phyloP scores from a whole-genome alignment of 2,113 vertebrate species.

The Microtus pennsylvanicus region DNA sequence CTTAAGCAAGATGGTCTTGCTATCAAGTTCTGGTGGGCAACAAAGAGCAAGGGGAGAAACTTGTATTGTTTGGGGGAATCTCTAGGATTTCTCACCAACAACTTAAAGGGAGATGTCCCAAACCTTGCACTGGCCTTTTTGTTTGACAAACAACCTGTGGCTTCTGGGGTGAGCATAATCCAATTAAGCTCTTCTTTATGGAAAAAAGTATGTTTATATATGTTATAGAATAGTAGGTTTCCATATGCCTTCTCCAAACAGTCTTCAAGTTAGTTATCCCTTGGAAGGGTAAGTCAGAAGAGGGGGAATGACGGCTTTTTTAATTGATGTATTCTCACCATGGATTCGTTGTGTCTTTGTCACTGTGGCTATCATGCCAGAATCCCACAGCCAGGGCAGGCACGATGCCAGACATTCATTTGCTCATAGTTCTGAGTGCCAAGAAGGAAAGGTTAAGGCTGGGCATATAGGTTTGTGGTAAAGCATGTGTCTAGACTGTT shows the following conservation, averaged over 20 bases:
- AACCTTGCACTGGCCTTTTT: background rate
- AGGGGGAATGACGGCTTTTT: background rate
- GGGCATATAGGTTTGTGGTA: background rate
- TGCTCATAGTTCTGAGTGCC: background rate
- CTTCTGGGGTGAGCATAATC: background rate
- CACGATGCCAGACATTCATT: background rate
- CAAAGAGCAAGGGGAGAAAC: background rate
- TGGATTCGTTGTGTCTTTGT: background rate
- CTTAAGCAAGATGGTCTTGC: background rate
- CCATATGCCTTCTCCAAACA: background rate
- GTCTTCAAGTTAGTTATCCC: background rate
- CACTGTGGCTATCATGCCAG: too few species aligned
- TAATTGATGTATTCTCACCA: rapidly evolving
- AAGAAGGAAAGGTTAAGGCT: background rate
- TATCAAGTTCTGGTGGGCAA: background rate
- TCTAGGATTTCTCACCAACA: background rate
- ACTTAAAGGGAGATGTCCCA: background rate
- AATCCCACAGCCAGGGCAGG: background rate
- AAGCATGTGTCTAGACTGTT: background rate
- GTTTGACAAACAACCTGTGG: background rate
- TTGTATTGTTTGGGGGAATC: background rate
- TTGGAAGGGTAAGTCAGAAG: background rate
- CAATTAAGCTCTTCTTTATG: background rate
- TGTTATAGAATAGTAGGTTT: background rate
- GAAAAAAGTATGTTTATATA: background rate